These are phyloP conservation scores for Peromyscus maniculatus DNA, from an alignment of 2,113 vertebrate genomes.

Conservation along the genomic window DNA sequence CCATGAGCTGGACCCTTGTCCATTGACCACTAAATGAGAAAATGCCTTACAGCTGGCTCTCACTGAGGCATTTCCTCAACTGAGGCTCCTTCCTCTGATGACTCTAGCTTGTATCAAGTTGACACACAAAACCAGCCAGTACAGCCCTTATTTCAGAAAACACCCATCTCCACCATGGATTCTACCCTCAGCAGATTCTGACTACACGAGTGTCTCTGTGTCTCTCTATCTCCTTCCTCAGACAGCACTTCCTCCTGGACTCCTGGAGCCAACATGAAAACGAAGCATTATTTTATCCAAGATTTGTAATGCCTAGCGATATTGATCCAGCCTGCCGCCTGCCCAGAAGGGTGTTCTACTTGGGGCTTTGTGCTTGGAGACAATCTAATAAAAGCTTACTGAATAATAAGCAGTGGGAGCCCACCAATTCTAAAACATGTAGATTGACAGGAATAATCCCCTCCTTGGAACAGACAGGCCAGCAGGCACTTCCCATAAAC, in stretches of 20 bases:
- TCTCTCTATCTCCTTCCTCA: constrained; percentile 49
- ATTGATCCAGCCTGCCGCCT: constrained; percentile 86
- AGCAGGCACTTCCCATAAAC: constrained; percentile 86
- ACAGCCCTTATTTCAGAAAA: constrained; percentile 32
- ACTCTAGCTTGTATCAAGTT: not conserved
- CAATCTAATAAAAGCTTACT: constrained; percentile 90
- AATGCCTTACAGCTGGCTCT: not conserved
- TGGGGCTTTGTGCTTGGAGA: constrained; percentile 84
- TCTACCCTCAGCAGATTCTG: not conserved
- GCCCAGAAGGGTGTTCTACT: constrained; percentile 83
- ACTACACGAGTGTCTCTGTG: constrained; percentile 65
- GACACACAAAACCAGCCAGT: not conserved
- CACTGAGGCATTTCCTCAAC: not conserved
- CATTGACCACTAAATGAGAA: not conserved
- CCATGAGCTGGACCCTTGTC: not conserved
- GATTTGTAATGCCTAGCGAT: constrained; percentile 87
- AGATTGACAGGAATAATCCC: constrained; percentile 87
- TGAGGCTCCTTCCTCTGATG: not conserved
- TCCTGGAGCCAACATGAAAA: constrained; percentile 82
- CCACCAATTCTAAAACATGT: constrained; percentile 87
- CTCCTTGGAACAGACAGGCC: constrained; percentile 83
- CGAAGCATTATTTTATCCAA: constrained; percentile 86
- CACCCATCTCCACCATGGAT: not conserved
- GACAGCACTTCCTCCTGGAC: constrained; percentile 36
- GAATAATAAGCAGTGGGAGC: constrained; percentile 89